Conservation (phyloP, 2,113 vertebrate genomes). For the Sus scrofa region DNA sequence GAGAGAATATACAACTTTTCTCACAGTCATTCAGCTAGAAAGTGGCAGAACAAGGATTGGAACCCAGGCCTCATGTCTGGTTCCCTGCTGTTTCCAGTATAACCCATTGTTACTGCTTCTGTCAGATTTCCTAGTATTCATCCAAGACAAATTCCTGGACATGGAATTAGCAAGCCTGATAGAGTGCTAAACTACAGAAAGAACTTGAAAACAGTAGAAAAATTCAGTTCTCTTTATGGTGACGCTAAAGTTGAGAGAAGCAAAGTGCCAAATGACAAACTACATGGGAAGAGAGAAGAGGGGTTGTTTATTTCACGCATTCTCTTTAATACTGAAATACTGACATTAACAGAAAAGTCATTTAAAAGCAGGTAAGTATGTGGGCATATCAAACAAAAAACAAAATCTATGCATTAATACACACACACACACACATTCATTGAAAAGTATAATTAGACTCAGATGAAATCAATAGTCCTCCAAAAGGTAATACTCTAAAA, state of each 20-base stretch:
- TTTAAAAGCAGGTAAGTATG: neutral
- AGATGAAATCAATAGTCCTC: slow-evolving; percentile 32
- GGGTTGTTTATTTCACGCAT: neutral
- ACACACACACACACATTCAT: neutral
- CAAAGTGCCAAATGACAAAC: neutral
- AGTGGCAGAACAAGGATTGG: neutral
- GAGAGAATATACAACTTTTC: neutral
- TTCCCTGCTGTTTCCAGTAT: neutral
- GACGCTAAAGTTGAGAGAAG: neutral
- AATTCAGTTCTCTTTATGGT: neutral
- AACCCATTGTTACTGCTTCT: neutral
- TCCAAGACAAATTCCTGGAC: neutral
- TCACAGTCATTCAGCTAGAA: neutral
- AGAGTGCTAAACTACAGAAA: neutral
- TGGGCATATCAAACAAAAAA: slow-evolving; percentile 1
- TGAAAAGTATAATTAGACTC: slow-evolving; percentile 55
- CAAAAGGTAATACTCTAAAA: slow-evolving; percentile 25
- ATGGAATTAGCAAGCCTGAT: neutral
- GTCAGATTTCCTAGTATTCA: neutral
- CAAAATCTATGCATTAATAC: slow-evolving; percentile 10
- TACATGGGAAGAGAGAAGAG: neutral
- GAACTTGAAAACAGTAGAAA: neutral
- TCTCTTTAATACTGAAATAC: neutral
- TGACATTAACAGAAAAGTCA: neutral
- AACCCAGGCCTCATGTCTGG: neutral